Conservation (phyloP, 2,888 invertebrate species). For the Ophioninae sp. region DNA sequence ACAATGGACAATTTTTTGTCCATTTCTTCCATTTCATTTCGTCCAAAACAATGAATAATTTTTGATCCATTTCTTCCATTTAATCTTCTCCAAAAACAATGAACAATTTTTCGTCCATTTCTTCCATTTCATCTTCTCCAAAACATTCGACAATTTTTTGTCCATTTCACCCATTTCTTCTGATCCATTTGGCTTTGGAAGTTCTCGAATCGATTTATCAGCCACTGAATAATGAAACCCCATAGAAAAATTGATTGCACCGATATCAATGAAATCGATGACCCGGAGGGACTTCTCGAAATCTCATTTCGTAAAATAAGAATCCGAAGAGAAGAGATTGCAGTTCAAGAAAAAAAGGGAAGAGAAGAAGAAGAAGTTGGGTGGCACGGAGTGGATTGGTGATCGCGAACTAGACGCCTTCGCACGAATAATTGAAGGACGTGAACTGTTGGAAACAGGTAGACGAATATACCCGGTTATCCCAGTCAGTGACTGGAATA, state of each 20-base stretch:
- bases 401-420: slow-evolving; percentile 52
- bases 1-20: no score
- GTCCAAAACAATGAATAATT: no score
- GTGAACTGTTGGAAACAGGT: slow-evolving; percentile 65
- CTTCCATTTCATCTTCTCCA: no score
- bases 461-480: slow-evolving; percentile 64
- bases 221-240: background rate
- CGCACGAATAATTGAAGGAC: slow-evolving; percentile 71
- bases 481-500: slow-evolving; percentile 71
- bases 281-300: background rate
- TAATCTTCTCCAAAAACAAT: no score
- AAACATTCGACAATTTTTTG: no score
- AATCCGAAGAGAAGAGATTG: slow-evolving; percentile 1
- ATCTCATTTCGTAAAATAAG: background rate
- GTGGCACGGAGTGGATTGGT: slow-evolving; percentile 25
- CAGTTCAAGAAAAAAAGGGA: background rate
- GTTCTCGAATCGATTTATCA: no score
- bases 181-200: no score
- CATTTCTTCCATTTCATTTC: no score
- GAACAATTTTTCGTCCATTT: no score
- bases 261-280: background rate
- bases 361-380: slow-evolving; percentile 32
- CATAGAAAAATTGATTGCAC: background rate
- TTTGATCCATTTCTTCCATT: no score
- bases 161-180: no score